phyloP scores from a whole-genome alignment of 2,113 vertebrate species.

The Aplodontia rufa region DNA sequence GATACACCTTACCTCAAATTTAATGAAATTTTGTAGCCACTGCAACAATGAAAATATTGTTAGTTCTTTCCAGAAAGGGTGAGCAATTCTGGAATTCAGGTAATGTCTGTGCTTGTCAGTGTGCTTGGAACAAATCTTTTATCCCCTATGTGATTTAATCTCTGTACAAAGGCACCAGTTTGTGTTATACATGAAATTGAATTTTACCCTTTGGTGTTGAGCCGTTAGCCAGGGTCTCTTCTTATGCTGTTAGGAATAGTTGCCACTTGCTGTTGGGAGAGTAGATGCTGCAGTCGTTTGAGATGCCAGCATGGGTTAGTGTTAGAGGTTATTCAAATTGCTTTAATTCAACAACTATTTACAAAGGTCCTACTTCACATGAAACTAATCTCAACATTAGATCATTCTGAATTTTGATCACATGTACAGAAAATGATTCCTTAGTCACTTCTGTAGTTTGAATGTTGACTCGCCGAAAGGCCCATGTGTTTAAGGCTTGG shows the following conservation, averaged over 20 bases:
- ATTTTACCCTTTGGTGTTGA: neutral
- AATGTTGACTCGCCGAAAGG: neutral
- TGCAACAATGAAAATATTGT: neutral
- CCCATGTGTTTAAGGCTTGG: neutral
- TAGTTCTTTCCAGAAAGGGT: slow-evolving; percentile 18
- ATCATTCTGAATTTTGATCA: neutral
- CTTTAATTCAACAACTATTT: neutral
- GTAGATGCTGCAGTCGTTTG: neutral
- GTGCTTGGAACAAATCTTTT: neutral
- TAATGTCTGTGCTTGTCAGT: neutral
- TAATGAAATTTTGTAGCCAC: slow-evolving; percentile 7
- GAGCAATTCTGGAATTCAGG: slow-evolving; percentile 9
- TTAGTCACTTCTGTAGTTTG: neutral
- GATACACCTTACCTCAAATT: neutral
- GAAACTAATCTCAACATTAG: neutral
- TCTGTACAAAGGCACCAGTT: neutral
- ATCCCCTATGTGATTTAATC: neutral
- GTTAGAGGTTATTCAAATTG: neutral
- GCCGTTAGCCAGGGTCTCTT: neutral
- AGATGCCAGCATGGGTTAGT: neutral
- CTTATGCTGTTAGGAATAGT: neutral
- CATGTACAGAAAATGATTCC: neutral
- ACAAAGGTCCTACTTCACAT: neutral
- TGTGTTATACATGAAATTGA: neutral
- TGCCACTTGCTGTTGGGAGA: accelerated